Evolutionary conservation across 2,113 vertebrate genomes (phyloP), one percentile per base, ranked within the genome.

Genomic region (Hyperoodon ampullatus): DNA sequence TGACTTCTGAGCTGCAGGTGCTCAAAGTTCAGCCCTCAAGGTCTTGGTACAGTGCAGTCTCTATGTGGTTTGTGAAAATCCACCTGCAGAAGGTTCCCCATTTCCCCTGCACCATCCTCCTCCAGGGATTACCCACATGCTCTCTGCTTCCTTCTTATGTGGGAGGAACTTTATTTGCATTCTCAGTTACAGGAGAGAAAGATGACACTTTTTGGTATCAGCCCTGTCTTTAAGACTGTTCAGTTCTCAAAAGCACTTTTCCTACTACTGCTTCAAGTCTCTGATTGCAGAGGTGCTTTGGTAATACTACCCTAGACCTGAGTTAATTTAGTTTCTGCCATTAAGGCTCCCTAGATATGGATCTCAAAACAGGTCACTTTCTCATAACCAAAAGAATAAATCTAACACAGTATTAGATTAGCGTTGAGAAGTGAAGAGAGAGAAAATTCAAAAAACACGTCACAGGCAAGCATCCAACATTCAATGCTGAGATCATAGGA

Each of bases 51-150:
- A 24, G 24, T 11, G 4, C 14, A 21, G 15, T 80, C 78, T 47
- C n/a, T 30, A 13, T 4, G 6, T 16, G 18, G 68, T 4, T 55
- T 90, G 74, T 13, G 33, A 21, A 24, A 21, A 80, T 35, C 53
- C 21, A 19, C 0, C 58, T 44, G 4, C 10, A 82, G 58, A 9
- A 7, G 6, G 3, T 26, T 33, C 19, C 71, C 53, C 23, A 5
- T 6, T 35, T 84, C 21, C 33, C 10, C 7, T 3, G 6, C 8
- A 6, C 14, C 21, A 3, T 33, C 3, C n/a, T 30, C 5, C 14
- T 30, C 33, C 42, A 75, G 30, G n/a, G 33, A 71, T 42, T 18
- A 21, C 15, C 70, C 23, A 24, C 7, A 21, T 18, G 14, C 2
- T 60, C 26, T 58, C 18, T 66, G 3, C 8, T 66, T 55, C 8